Percentiles rank a stretch among this genome's conserved stretches.
These are phyloP conservation scores for Pterophyllum scalare DNA, from an alignment of 2,113 vertebrate genomes.

Conservation along the genomic window DNA sequence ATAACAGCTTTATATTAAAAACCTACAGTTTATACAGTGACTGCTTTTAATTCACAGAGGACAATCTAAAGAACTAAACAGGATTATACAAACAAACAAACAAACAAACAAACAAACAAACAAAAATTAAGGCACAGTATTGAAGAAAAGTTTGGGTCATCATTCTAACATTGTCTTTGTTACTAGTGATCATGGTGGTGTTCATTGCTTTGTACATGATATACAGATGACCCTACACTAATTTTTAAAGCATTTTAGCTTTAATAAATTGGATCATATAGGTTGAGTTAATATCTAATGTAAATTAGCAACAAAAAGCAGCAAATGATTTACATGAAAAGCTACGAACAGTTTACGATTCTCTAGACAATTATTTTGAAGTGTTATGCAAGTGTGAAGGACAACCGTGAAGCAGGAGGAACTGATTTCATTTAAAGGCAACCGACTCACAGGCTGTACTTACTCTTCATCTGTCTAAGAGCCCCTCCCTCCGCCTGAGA, in stretches of 20 bases:
- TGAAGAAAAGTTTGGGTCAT: not conserved
- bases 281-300: not conserved
- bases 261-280: not conserved
- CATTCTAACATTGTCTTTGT: not conserved
- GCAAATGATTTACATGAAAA: not conserved
- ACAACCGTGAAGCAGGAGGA: not conserved
- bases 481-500: slow-evolving; percentile 76
- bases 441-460: slow-evolving; percentile 76
- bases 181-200: not conserved
- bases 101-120: too few relatives aligned
- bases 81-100: too few relatives aligned
- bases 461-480: slow-evolving; percentile 89
- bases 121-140: too few relatives aligned
- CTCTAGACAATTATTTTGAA: not conserved
- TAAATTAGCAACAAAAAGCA: not conserved
- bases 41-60: too few relatives aligned
- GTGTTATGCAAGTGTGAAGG: not conserved
- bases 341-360: not conserved
- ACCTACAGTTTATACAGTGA: too few relatives aligned
- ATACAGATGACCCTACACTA: too few relatives aligned
- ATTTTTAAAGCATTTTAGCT: not conserved
- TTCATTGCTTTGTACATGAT: not conserved
- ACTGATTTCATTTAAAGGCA: slow-evolving; percentile 1
- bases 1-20: too few relatives aligned
- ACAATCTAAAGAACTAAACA: too few relatives aligned